These are phyloP conservation scores for Spongia lamella DNA, from an alignment of 37 sponge, comb jelly and placozoan genomes.

Conservation along the genomic window DNA sequence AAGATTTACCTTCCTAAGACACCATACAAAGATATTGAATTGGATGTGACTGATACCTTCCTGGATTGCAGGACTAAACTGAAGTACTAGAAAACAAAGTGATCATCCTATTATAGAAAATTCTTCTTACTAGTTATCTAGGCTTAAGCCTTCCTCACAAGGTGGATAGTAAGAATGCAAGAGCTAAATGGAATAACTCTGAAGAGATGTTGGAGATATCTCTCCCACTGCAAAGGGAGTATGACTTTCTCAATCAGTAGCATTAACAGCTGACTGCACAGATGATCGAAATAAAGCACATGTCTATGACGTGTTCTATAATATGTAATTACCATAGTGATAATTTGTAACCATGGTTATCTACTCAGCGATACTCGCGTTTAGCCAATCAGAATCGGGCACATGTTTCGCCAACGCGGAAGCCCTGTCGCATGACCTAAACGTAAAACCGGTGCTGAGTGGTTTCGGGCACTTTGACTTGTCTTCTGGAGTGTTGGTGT, in stretches of 20 bases:
- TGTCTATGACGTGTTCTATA: neutral
- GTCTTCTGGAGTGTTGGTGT: too few relatives aligned
- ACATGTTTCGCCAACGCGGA: neutral
- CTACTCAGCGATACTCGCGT: neutral
- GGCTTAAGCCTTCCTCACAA: slow-evolving; percentile 82
- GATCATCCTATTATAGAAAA: neutral
- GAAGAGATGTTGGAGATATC: slow-evolving; percentile 61
- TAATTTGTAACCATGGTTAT: slow-evolving; percentile 3
- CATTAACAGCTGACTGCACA: neutral
- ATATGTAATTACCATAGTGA: slow-evolving; percentile 10
- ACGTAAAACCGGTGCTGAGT: too few relatives aligned
- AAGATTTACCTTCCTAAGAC: slow-evolving; percentile 68
- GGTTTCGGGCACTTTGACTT: too few relatives aligned
- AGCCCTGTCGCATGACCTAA: too few relatives aligned
- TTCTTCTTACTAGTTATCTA: slow-evolving; percentile 41
- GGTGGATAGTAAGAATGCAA: slow-evolving; percentile 70
- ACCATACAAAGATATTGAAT: slow-evolving; percentile 56
- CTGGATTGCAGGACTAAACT: slow-evolving; percentile 73
- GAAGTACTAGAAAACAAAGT: slow-evolving; percentile 32
- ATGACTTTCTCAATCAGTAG: slow-evolving; percentile 71
- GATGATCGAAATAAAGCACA: too few relatives aligned
- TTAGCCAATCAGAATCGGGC: slow-evolving; percentile 8
- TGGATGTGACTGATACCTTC: slow-evolving; percentile 74
- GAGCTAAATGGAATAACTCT: slow-evolving; percentile 75
- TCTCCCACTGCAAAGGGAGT: slow-evolving; percentile 67